Evolutionary conservation across 2,797 vertebrate genomes (phyloP), one percentile per base, ranked within the genome.

Genomic region (Muscicapa comitata): DNA sequence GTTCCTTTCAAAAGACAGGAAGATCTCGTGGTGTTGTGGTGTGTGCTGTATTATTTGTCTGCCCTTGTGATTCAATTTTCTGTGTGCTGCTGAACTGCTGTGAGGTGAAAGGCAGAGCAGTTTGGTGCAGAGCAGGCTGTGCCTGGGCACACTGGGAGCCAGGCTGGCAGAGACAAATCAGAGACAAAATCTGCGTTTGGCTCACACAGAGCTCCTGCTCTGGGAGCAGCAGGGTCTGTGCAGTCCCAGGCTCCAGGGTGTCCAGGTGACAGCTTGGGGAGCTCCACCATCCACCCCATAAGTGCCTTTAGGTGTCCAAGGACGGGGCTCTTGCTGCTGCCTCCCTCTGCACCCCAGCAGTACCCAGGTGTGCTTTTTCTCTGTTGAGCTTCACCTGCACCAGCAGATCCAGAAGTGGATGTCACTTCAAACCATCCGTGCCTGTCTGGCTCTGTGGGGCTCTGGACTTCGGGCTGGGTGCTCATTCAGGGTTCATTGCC

Each of bases 1-100:
- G 84, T 92, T 91, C 50, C 76, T 89, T 94, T 91, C 42, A 88
- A 71, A 91, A 73, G 82, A 45, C 68, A 66, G 92, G 78, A 93
- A 73, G 73, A 72, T 83, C 93, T 94, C 65, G 62, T 82, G 29
- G 68, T 1, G 1, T 35, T 65, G 19, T 0, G 0, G 26, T 80
- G 73, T 29, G 54, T 93, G 85, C 72, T 90, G 82, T 90, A n/a
- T 91, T 94, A 88, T 94, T 96, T 95, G 76, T 91, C 91, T 90
- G 3, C 76, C 29, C 35, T 78, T 96, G 81, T 9, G 43, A 88
- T 89, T 92, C 93, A 89, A n/a, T 95, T 96, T 95, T 91, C 82
- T 81, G 40, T 42, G 58, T 91, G 65, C 93, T 86, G 81, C 50
- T 91, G 23, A 79, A 54, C 78, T 93, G 75, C 88, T 87, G 75